These are phyloP conservation scores for Caenorhabditis uteleia DNA, from an alignment of 2,888 invertebrate genomes.

Conservation along the genomic window DNA sequence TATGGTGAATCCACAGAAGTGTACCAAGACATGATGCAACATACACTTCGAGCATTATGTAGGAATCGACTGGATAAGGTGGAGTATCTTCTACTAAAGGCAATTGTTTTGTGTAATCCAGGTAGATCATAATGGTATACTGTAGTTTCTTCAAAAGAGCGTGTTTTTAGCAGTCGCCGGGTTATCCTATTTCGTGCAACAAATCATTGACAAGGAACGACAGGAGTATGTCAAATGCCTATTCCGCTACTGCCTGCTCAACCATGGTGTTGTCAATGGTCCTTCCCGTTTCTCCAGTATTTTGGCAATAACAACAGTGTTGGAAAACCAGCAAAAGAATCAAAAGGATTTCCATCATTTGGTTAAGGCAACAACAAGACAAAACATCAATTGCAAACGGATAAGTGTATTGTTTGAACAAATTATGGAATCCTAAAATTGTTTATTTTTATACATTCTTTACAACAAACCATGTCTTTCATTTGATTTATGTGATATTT, in stretches of 20 bases:
- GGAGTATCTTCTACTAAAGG: slow-evolving; percentile 50
- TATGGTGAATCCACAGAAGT: slow-evolving; percentile 8
- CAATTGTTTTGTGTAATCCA: slow-evolving; percentile 47
- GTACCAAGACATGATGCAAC: slow-evolving; percentile 10
- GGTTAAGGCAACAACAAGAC: too few species aligned
- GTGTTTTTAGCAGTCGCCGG: slow-evolving; percentile 23
- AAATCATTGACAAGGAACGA: slow-evolving; percentile 24
- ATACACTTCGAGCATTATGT: slow-evolving; percentile 12
- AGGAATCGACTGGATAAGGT: slow-evolving; percentile 22
- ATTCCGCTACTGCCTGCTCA: slow-evolving; percentile 32
- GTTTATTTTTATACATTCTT: too few species aligned
- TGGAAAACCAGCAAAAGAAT: slow-evolving; percentile 26
- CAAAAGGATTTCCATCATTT: slow-evolving; percentile 37
- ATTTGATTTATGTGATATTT: too few species aligned
- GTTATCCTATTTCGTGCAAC: slow-evolving; percentile 18
- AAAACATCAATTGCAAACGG: too few species aligned
- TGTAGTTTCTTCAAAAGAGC: too few species aligned
- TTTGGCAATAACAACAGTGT: slow-evolving; percentile 14
- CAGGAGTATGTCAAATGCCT: slow-evolving; percentile 31
- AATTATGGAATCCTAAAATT: slow-evolving; percentile 8
- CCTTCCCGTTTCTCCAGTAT: slow-evolving; percentile 24
- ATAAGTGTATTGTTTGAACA: neutral
- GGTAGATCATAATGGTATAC: too few species aligned
- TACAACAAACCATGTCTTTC: too few species aligned
- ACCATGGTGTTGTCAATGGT: slow-evolving; percentile 22